These are phyloP conservation scores for Neomicropteryx cornuta DNA, from an alignment of 1,140 invertebrate genomes.

Conservation along the genomic window DNA sequence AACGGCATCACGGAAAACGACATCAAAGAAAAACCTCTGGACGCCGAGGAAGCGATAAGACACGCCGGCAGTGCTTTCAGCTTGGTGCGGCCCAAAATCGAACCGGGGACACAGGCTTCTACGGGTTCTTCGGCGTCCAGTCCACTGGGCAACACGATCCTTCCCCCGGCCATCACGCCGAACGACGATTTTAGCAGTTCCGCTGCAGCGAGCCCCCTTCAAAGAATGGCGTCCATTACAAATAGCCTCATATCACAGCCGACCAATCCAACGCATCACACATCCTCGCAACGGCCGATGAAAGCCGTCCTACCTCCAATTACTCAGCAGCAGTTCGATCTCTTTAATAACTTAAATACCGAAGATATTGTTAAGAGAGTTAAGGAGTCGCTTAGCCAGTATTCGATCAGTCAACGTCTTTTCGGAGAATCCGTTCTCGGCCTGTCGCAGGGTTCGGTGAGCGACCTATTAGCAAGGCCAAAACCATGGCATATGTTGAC, in stretches of 20 bases:
- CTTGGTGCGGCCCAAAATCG: slow-evolving; percentile 68
- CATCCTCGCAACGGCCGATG: slow-evolving; percentile 72
- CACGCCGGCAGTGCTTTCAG: slow-evolving; percentile 78
- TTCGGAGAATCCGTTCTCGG: slow-evolving; percentile 97
- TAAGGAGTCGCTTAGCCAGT: slow-evolving; percentile 95
- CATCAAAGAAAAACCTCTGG: slow-evolving; percentile 47
- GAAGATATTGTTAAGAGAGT: slow-evolving; percentile 97
- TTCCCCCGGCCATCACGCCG: slow-evolving; percentile 66
- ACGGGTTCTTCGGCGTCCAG: slow-evolving; percentile 58
- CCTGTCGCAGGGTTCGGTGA: slow-evolving; percentile 91
- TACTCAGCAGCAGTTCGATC: slow-evolving; percentile 97
- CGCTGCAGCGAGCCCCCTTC: slow-evolving; percentile 80
- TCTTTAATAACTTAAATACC: slow-evolving; percentile 96
- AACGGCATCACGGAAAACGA: slow-evolving; percentile 57
- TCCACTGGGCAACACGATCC: slow-evolving; percentile 68
- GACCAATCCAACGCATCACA: slow-evolving; percentile 68
- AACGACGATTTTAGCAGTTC: slow-evolving; percentile 66
- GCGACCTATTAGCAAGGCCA: slow-evolving; percentile 85
- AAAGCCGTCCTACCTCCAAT: slow-evolving; percentile 96
- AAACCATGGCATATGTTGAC: slow-evolving; percentile 98
- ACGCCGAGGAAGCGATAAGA: slow-evolving; percentile 56
- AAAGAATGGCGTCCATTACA: slow-evolving; percentile 95
- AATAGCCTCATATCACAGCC: slow-evolving; percentile 92
- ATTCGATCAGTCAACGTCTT: slow-evolving; percentile 95
- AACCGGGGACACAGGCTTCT: slow-evolving; percentile 55